These are phyloP conservation scores for Agrotis puta DNA, from an alignment of 2,888 invertebrate genomes.

Conservation along the genomic window DNA sequence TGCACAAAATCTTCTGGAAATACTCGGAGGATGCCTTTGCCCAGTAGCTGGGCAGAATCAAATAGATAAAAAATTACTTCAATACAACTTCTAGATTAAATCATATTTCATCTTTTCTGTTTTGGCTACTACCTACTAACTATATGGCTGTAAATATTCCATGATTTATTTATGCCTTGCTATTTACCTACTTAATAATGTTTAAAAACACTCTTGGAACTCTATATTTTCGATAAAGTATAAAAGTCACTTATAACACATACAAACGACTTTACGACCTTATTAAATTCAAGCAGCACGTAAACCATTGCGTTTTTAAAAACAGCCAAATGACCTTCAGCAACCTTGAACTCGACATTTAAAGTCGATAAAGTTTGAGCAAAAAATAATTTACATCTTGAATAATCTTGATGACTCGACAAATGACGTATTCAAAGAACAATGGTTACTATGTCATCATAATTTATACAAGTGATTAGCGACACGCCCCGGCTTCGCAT, in stretches of 20 bases:
- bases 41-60: too few relatives aligned
- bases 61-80: too few relatives aligned
- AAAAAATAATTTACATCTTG: slow-evolving; percentile 40
- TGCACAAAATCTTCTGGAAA: too few relatives aligned
- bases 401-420: slow-evolving; percentile 40
- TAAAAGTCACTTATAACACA: background rate
- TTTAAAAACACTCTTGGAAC: background rate
- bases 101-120: too few relatives aligned
- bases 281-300: slow-evolving; percentile 9
- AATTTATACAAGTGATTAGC: slow-evolving; percentile 5
- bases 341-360: slow-evolving; percentile 57
- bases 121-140: too few relatives aligned
- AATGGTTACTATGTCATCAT: slow-evolving; percentile 41
- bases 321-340: slow-evolving; percentile 22
- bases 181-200: background rate
- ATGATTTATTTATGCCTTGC: too few relatives aligned
- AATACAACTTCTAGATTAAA: too few relatives aligned
- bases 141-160: too few relatives aligned
- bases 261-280: background rate
- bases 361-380: slow-evolving; percentile 21
- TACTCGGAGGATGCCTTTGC: too few relatives aligned
- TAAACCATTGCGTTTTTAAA: background rate
- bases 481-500: too few relatives aligned
- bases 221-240: too few relatives aligned
- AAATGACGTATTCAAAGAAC: slow-evolving; percentile 38